Base-by-base conservation (phyloP, 2,113 vertebrate species). In the Hylia prasina region DNA sequence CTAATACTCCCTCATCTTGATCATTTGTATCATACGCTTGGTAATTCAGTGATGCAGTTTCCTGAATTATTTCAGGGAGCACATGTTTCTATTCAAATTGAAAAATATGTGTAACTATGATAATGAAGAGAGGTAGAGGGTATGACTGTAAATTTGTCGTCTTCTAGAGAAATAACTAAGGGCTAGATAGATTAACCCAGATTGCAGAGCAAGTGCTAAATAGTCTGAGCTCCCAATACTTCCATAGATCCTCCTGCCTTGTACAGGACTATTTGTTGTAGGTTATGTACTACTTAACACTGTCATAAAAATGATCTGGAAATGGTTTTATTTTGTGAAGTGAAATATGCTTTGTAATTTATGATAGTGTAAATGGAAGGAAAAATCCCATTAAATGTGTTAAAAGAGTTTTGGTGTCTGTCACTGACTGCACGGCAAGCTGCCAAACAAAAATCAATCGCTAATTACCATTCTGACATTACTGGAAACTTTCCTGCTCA, bases 281-380 rank as follows among this genome's bases (percentile, higher is more conserved):
- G 97, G 94, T 96, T 96, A 97, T 87, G 97, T 98, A 97, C 95
- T 98, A 96, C 97, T 98, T 97, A 97, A 98, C 97, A 96, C 96
- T 97, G 97, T 98, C 97, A 97, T 94, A 94, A 97, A 96, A 97
- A 97, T 94, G 87, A 97, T 98, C 98, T 98, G 97, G 96, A 98
- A 98, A 98, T 98, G 96, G 97, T 98, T 98, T 98, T 98, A 98
- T 98, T 98, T 98, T 98, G 98, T 98, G 98, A 98, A 98, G 98
- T 98, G 97, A 97, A 97, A 95, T 93, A 98, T 97, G 97, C 98
- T 98, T 98, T 98, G 98, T 98, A 98, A 98, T 97, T 98, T 98
- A 98, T 98, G 97, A 97, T 97, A 83, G 96, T 98, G 97, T 98
- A 97, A 97, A 98, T 97, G 97, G 97, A 98, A 98, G 96, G 94